phyloP scores from a whole-genome alignment of 2,113 vertebrate genomes.

The Ascaphus truei region DNA sequence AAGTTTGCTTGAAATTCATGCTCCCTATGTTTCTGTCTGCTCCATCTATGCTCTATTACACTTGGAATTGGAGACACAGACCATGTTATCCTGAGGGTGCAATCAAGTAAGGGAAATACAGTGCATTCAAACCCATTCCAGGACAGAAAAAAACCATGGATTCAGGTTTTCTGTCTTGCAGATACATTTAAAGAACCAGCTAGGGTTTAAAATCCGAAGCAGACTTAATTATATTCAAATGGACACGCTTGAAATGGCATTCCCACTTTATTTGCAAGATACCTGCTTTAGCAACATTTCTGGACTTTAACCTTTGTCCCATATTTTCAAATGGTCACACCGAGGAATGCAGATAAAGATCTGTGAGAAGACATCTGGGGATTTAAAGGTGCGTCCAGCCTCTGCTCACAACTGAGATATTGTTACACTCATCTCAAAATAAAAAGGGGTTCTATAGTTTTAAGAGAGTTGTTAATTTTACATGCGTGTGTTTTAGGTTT shows the following conservation, averaged over 20 bases:
- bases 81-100: not conserved
- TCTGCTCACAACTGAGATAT: not conserved
- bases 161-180: not conserved
- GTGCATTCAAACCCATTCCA: not conserved
- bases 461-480: no score
- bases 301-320: conserved; percentile 24
- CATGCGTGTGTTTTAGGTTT: no score
- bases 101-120: not conserved
- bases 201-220: not conserved
- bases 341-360: conserved; percentile 34
- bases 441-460: not conserved
- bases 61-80: no score
- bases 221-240: not conserved
- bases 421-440: not conserved
- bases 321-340: conserved; percentile 14
- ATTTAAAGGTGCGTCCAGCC: conserved; percentile 4
- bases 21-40: not conserved
- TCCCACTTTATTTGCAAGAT: not conserved
- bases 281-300: not conserved
- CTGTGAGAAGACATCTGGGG: not conserved
- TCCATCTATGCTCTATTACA: not conserved
- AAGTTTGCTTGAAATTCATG: not conserved
- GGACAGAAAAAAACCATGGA: not conserved
- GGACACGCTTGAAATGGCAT: not conserved
- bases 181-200: not conserved